A percentile compares a stretch with the other conserved stretches of the same genome.
These are phyloP conservation scores for Petaurus breviceps DNA, from an alignment of 2,113 vertebrate genomes.

Conservation along the genomic window DNA sequence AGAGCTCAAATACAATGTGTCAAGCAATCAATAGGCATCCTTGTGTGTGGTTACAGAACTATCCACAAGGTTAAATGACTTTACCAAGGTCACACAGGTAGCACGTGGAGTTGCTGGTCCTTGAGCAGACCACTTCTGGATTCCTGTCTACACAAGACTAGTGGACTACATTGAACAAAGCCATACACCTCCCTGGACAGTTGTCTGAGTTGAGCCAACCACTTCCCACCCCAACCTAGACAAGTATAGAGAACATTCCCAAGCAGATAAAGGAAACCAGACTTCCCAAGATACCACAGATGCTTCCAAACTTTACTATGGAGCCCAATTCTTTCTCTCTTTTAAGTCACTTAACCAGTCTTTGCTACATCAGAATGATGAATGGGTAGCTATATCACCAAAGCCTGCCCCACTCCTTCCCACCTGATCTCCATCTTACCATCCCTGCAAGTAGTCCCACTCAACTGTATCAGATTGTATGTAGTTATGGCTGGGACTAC, in stretches of 20 bases:
- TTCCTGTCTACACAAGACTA: not conserved
- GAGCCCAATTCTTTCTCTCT: not conserved
- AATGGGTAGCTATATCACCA: not conserved
- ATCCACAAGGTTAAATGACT: not conserved
- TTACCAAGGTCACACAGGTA: not conserved
- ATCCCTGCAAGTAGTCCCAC: not conserved
- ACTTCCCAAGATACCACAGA: not conserved
- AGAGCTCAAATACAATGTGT: not conserved
- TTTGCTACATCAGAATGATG: not conserved
- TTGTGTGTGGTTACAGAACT: not conserved
- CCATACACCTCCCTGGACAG: not conserved
- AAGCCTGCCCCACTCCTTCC: not conserved
- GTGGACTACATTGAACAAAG: not conserved
- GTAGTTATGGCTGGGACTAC: not conserved
- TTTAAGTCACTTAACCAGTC: not conserved
- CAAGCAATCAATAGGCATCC: not conserved
- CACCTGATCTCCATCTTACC: accelerated
- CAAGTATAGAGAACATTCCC: not conserved
- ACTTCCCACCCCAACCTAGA: not conserved
- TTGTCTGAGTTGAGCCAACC: not conserved
- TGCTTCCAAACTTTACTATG: not conserved
- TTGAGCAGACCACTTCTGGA: not conserved
- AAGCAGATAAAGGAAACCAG: not conserved
- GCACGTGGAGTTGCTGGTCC: not conserved
- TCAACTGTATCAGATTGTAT: not conserved